These are phyloP conservation scores for Cheilinus undulatus DNA, from an alignment of 2,113 vertebrate species.

Conservation along the genomic window DNA sequence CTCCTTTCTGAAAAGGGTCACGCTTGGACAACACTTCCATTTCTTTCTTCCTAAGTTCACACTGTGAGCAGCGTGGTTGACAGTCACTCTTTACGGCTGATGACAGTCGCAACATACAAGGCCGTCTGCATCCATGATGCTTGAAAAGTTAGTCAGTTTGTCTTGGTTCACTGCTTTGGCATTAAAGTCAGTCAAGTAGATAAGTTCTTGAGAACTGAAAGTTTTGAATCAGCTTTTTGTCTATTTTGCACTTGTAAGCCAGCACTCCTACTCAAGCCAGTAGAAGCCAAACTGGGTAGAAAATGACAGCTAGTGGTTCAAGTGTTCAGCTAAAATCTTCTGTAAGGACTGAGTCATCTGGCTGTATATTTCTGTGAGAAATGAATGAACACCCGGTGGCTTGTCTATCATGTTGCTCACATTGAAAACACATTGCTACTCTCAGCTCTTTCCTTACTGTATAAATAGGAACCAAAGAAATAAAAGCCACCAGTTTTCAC, in stretches of 20 bases:
- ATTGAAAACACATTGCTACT: constrained; percentile 4
- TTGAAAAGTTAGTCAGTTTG: neutral
- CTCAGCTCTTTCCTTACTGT: constrained; percentile 25
- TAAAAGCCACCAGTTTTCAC: constrained; percentile 25
- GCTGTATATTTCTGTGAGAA: constrained; percentile 1
- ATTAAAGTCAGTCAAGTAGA: neutral
- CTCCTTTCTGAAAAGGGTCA: constrained; percentile 32
- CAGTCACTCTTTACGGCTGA: neutral
- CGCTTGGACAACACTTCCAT: constrained; percentile 22
- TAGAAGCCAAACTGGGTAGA: too few relatives aligned
- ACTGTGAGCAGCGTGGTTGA: constrained; percentile 24
- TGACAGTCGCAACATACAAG: too few relatives aligned
- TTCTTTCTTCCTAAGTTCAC: neutral
- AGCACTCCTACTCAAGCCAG: too few relatives aligned
- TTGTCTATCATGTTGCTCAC: constrained; percentile 43
- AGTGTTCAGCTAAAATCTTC: too few relatives aligned
- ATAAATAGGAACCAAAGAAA: constrained; percentile 51
- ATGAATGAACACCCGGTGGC: neutral
- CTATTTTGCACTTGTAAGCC: neutral
- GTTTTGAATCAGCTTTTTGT: constrained; percentile 14
- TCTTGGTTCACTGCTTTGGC: constrained; percentile 2
- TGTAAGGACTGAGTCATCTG: too few relatives aligned
- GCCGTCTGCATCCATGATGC: too few relatives aligned
- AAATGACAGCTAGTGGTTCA: too few relatives aligned
- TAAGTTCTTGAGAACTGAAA: neutral